phyloP scores from a whole-genome alignment of 1,140 invertebrate species.

The Diorhabda sublineata region DNA sequence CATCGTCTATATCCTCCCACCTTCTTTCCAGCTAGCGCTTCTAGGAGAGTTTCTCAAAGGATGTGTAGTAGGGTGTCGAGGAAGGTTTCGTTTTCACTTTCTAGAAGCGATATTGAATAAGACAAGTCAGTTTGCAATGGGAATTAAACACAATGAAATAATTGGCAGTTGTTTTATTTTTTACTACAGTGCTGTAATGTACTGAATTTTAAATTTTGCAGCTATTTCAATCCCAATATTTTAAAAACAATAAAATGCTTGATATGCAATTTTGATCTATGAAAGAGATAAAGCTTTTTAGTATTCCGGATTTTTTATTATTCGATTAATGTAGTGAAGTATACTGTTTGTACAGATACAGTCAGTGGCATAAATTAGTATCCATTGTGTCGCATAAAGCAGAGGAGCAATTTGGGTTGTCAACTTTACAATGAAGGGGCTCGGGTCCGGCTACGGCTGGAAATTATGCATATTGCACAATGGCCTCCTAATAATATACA shows the following conservation, averaged over 20 bases:
- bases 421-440: constrained; percentile 31
- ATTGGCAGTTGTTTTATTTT: too few species aligned
- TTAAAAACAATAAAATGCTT: constrained; percentile 16
- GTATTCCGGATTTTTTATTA: constrained; percentile 34
- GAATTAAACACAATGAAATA: too few species aligned
- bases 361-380: constrained; percentile 39
- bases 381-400: constrained; percentile 37
- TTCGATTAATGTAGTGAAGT: constrained; percentile 30
- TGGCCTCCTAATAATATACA: constrained; percentile 31
- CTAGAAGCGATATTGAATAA: too few species aligned
- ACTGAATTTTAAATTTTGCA: not conserved
- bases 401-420: constrained; percentile 33
- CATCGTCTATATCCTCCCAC: too few species aligned
- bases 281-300: constrained; percentile 32
- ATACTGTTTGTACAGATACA: constrained; percentile 33
- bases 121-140: too few species aligned
- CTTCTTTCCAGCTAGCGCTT: too few species aligned
- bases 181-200: too few species aligned
- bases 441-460: constrained; percentile 22
- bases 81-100: too few species aligned
- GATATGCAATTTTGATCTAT: constrained; percentile 24
- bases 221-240: not conserved
- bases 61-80: too few species aligned
- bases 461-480: constrained; percentile 36
- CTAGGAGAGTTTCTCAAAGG: too few species aligned